Conservation (phyloP, 2,888 invertebrate genomes). For the Lasius platythorax region DNA sequence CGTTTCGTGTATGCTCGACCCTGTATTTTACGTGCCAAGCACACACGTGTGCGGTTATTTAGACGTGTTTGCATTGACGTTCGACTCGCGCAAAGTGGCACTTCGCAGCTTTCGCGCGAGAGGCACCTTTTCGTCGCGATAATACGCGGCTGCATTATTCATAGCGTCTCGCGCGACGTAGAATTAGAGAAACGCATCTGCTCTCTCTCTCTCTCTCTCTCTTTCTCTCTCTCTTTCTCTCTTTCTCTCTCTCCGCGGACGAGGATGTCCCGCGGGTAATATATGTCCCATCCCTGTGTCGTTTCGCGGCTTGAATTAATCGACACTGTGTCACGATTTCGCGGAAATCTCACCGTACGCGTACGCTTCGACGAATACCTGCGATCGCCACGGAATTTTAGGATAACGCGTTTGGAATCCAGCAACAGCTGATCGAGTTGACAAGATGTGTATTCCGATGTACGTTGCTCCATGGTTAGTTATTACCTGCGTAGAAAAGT, state of each 20-base stretch:
- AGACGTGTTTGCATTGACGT: constrained; percentile 11
- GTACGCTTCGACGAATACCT: background rate
- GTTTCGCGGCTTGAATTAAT: constrained; percentile 41
- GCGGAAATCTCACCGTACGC: background rate
- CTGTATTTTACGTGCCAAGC: background rate
- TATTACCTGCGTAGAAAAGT: background rate
- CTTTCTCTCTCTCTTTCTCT: background rate
- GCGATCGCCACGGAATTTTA: constrained; percentile 26
- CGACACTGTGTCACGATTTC: constrained; percentile 7
- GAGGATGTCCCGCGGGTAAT: constrained; percentile 21
- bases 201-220: background rate
- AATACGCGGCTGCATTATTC: constrained; percentile 40
- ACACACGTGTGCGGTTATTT: constrained; percentile 21
- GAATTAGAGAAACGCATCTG: constrained; percentile 52
- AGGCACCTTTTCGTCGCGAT: constrained; percentile 26
- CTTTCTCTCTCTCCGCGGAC: background rate
- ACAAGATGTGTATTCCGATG: background rate
- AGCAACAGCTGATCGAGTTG: background rate
- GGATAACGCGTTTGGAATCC: constrained; percentile 17
- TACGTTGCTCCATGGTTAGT: background rate
- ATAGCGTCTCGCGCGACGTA: constrained; percentile 13
- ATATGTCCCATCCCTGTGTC: constrained; percentile 24
- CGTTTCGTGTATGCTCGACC: background rate
- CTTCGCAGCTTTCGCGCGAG: background rate
- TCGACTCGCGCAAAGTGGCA: constrained; percentile 1